Evolutionary conservation across 1,140 invertebrate species (phyloP).

Genomic region (Achatina immaculata): DNA sequence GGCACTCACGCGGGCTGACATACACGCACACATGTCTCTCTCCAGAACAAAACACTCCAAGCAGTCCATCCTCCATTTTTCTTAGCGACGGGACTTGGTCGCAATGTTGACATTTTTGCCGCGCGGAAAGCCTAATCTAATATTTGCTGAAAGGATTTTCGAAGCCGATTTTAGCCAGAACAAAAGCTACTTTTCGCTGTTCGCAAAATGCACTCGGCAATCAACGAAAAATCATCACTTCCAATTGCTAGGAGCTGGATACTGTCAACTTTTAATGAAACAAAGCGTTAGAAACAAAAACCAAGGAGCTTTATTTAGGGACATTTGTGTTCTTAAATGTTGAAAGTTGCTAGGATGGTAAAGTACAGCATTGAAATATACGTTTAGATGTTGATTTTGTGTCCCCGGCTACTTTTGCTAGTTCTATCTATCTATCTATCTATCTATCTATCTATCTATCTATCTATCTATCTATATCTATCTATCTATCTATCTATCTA

Average conservation of each 20-base stretch:
- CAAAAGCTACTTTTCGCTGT: constrained; percentile 16
- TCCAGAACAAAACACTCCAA: constrained; percentile 1
- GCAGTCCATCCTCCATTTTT: not conserved
- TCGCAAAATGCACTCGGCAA: constrained; percentile 12
- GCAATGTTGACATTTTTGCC: constrained; percentile 19
- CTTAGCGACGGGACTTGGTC: constrained; percentile 10
- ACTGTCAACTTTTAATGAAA: constrained; percentile 2
- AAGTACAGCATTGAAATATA: no score
- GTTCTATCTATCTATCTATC: not conserved
- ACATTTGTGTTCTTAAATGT: not conserved
- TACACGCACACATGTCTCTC: not conserved
- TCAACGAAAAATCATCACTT: constrained; percentile 27
- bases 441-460: no score
- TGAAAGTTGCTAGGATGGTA: not conserved
- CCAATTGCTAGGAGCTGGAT: constrained; percentile 1
- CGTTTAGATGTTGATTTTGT: no score
- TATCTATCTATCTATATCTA: no score
- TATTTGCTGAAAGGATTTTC: constrained; percentile 29
- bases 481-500: no score
- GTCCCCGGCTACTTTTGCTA: no score
- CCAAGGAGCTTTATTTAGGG: not conserved
- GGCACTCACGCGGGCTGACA: not conserved
- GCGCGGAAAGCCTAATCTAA: constrained; percentile 19
- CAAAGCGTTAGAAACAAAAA: not conserved
- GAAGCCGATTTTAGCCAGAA: constrained; percentile 12